phyloP scores from a whole-genome alignment of 2,888 invertebrate genomes.

The Macroteleia sp. region DNA sequence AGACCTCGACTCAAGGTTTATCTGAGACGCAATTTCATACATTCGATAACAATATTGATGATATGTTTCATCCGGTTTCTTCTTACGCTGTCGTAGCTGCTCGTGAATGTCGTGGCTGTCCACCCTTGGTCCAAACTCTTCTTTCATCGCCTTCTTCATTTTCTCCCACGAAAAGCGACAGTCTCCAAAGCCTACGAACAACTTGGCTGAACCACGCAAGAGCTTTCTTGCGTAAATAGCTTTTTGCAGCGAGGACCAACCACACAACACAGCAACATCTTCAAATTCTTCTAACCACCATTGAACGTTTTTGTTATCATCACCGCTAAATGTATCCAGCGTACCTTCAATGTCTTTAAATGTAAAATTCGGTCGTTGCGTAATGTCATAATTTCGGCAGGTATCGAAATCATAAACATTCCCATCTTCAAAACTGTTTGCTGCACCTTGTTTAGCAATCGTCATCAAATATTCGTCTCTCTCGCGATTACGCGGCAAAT shows the following conservation, averaged over 20 bases:
- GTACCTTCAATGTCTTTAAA: slow-evolving; percentile 57
- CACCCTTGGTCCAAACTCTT: slow-evolving; percentile 53
- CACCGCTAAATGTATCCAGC: slow-evolving; percentile 44
- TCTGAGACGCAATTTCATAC: slow-evolving; percentile 57
- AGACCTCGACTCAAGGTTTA: not conserved
- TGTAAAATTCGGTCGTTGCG: too few relatives aligned
- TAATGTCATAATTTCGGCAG: too few relatives aligned
- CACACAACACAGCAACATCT: slow-evolving; percentile 48
- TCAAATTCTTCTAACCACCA: slow-evolving; percentile 66
- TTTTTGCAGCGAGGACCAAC: slow-evolving; percentile 49
- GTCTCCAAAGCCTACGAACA: slow-evolving; percentile 39
- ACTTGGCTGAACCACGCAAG: slow-evolving; percentile 54
- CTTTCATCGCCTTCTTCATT: slow-evolving; percentile 30
- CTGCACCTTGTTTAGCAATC: too few relatives aligned
- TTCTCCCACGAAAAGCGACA: slow-evolving; percentile 47
- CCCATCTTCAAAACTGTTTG: too few relatives aligned
- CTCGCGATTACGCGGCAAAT: too few relatives aligned
- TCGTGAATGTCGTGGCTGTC: slow-evolving; percentile 58
- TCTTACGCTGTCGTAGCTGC: slow-evolving; percentile 42
- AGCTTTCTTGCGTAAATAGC: slow-evolving; percentile 55
- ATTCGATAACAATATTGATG: slow-evolving; percentile 62
- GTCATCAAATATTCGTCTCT: too few relatives aligned
- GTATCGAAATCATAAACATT: too few relatives aligned
- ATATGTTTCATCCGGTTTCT: slow-evolving; percentile 43
- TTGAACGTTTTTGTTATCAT: slow-evolving; percentile 13